A percentile compares a stretch with the other conserved stretches of the same genome.
phyloP scores from a whole-genome alignment of 2,113 vertebrate genomes.

The Sinocyclocheilus grahami region DNA sequence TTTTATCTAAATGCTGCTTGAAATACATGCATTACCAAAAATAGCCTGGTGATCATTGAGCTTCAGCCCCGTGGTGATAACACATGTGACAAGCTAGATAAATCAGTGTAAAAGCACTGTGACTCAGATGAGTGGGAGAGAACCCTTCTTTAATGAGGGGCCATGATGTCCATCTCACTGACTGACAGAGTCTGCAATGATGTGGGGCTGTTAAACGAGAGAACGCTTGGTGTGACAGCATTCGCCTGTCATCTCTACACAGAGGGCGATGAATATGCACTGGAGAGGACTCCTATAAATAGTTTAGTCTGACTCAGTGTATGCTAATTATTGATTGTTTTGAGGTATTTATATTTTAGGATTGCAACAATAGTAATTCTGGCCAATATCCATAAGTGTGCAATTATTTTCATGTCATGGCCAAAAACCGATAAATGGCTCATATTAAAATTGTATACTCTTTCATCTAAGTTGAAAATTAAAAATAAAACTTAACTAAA shows the following conservation, averaged over 20 bases:
- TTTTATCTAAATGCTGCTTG: slow-evolving; percentile 2
- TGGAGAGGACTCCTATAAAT: slow-evolving; percentile 40
- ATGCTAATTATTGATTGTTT: slow-evolving; percentile 42
- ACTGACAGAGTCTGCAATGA: slow-evolving; percentile 43
- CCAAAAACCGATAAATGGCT: not conserved
- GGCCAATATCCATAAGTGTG: not conserved
- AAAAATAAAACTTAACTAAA: not conserved
- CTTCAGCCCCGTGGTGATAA: not conserved
- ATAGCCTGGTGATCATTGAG: not conserved
- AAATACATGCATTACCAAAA: slow-evolving; percentile 17
- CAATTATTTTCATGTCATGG: not conserved
- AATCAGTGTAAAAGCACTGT: slow-evolving; percentile 3
- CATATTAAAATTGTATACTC: no score
- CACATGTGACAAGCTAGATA: slow-evolving; percentile 39
- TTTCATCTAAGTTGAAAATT: not conserved
- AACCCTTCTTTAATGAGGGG: slow-evolving; percentile 43
- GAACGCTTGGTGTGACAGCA: slow-evolving; percentile 20
- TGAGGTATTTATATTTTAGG: not conserved
- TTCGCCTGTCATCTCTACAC: slow-evolving; percentile 33
- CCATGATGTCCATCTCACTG: slow-evolving; percentile 44
- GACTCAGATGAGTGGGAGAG: slow-evolving; percentile 39
- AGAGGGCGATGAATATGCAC: slow-evolving; percentile 45
- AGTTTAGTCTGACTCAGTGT: slow-evolving; percentile 49
- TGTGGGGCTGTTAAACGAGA: slow-evolving; percentile 43
- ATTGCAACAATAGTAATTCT: not conserved